Evolutionary conservation across 2,888 invertebrate genomes (phyloP), one percentile per base, ranked within the genome.

Genomic region (Acronicta aceris): DNA sequence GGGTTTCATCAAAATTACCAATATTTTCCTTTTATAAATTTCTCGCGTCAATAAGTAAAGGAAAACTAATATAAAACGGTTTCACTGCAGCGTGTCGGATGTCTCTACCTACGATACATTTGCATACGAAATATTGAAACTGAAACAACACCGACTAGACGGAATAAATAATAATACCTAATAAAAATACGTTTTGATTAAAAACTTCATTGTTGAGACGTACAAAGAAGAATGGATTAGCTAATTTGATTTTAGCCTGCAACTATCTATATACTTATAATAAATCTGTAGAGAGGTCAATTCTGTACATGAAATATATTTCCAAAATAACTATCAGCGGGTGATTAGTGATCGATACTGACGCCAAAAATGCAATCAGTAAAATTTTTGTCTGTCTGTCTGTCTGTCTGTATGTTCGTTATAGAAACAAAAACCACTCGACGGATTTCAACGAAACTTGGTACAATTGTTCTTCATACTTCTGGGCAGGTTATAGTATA

Each of bases 121-220:
- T 91, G 89, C 89, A 91, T 90, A 85, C 81, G 85, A 87, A 85
- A 85, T 87, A 81, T 56, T 71, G 81, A 71, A 74, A 82, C 81
- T 84, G 82, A 84, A 88, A 88, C 86, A 88, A 87, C 84, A 82
- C 69, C 60, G 82, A 81, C 83, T 82, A 85, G 86, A 84, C 83
- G 76, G 73, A 81, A 82, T 86, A 83, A 83, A 84, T 82, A 81
- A 81, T 76, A 70, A 73, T 82, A 82, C 74, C 79, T 81, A 84
- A 83, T 81, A 85, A 80, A 83, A 88, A 82, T 82, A 82, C 78
- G 72, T 68, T 81, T 85, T 87, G 85, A 89, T 89, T 89, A 88
- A 88, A 89, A 73, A 73, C 57, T 51, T 46, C 54, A 57, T 73
- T 72, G 60, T 67, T 43, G 25, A 13, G 41, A 49, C 49, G 1